Conservation (phyloP, 2,113 vertebrate species). For the Apodemus sylvaticus region DNA sequence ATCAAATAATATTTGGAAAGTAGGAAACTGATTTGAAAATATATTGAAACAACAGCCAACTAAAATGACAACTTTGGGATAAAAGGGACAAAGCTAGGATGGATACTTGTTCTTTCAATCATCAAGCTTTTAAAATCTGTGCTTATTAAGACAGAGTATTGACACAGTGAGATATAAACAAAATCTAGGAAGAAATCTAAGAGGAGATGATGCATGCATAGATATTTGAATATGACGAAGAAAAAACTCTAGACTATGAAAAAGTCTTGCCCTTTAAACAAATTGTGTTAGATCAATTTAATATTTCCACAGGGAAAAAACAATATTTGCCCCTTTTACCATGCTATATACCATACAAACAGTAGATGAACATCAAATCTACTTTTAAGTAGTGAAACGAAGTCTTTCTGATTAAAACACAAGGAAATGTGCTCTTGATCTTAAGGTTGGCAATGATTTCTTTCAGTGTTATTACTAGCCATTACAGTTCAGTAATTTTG, state of each 20-base stretch:
- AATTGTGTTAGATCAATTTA: not conserved
- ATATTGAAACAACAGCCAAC: not conserved
- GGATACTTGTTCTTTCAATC: not conserved
- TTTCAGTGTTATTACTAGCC: not conserved
- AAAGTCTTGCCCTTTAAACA: not conserved
- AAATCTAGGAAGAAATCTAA: not conserved
- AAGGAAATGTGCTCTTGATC: not conserved
- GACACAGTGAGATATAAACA: not conserved
- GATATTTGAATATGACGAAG: not conserved
- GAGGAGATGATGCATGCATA: not conserved
- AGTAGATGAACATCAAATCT: not conserved
- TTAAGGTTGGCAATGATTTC: not conserved
- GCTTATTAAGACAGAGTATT: not conserved
- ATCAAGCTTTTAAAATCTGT: not conserved
- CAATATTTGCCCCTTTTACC: not conserved
- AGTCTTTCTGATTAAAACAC: not conserved
- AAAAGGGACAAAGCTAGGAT: no score
- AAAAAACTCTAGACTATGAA: not conserved
- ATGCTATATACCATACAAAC: not conserved
- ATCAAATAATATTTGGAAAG: not conserved
- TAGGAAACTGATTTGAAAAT: not conserved
- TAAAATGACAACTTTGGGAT: not conserved
- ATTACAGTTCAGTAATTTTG: not conserved
- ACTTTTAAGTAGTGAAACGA: not conserved
- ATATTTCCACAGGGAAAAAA: not conserved